These are phyloP conservation scores for Ataeniobius toweri DNA, from an alignment of 2,797 vertebrate genomes.

Conservation along the genomic window DNA sequence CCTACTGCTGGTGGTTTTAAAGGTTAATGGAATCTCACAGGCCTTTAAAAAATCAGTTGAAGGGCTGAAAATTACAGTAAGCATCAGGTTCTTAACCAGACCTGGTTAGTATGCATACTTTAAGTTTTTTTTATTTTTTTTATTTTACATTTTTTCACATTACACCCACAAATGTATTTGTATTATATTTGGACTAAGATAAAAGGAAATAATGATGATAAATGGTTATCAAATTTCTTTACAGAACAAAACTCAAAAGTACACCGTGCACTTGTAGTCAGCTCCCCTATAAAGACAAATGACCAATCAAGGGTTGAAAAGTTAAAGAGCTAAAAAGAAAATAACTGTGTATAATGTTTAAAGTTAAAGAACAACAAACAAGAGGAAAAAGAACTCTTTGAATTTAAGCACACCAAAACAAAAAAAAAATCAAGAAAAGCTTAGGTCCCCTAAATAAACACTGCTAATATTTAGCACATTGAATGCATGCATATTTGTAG, in stretches of 20 bases:
- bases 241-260: not conserved
- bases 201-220: not conserved
- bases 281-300: not conserved
- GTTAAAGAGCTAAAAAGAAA: too few relatives aligned
- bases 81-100: slow-evolving; percentile 4
- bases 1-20: slow-evolving; percentile 26
- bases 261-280: not conserved
- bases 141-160: not conserved
- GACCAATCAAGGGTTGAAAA: too few relatives aligned
- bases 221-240: not conserved
- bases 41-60: slow-evolving; percentile 3
- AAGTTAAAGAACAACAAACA: too few relatives aligned
- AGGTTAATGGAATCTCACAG: slow-evolving; percentile 12
- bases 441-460: not conserved
- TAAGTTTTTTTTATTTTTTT: not conserved
- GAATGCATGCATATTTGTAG: not conserved
- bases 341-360: too few relatives aligned
- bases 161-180: not conserved
- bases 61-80: slow-evolving; percentile 2
- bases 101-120: not conserved
- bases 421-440: too few relatives aligned
- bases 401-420: too few relatives aligned
- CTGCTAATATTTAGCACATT: not conserved
- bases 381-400: too few relatives aligned
- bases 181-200: not conserved